These are phyloP conservation scores for Ardeotis arabs DNA, from an alignment of 2,113 vertebrate genomes.

Conservation along the genomic window DNA sequence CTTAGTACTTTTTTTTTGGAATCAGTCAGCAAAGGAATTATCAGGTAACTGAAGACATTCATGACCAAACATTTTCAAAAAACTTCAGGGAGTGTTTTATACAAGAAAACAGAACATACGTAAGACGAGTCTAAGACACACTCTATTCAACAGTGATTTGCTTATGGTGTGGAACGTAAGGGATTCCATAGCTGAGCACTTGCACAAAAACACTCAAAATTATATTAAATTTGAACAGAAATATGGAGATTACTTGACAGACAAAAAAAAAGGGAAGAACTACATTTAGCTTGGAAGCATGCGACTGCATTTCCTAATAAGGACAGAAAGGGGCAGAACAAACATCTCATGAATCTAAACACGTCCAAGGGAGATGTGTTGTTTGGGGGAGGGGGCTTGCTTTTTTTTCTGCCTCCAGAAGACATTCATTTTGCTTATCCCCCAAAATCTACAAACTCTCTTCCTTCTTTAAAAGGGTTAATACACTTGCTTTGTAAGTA, in stretches of 20 bases:
- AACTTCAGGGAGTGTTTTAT: background rate
- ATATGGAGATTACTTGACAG: background rate
- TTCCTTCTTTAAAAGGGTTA: background rate
- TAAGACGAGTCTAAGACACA: background rate
- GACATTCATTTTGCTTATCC: background rate
- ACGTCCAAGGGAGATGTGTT: background rate
- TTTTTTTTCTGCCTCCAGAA: background rate
- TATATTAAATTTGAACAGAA: background rate
- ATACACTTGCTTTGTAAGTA: background rate
- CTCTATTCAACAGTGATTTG: background rate
- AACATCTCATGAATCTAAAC: background rate
- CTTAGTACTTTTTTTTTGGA: background rate
- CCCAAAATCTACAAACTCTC: background rate
- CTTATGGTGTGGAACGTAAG: background rate
- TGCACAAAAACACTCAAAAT: background rate
- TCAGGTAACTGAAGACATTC: background rate
- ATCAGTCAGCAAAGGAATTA: background rate
- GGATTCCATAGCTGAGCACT: background rate
- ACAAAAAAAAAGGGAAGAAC: background rate
- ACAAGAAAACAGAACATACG: background rate
- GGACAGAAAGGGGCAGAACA: conserved; percentile 13
- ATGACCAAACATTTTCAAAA: background rate
- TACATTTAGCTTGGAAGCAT: background rate
- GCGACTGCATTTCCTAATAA: background rate
- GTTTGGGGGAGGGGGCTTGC: background rate